Conservation (phyloP, 2,888 invertebrate genomes). For the Scaptomyza caliginosa region DNA sequence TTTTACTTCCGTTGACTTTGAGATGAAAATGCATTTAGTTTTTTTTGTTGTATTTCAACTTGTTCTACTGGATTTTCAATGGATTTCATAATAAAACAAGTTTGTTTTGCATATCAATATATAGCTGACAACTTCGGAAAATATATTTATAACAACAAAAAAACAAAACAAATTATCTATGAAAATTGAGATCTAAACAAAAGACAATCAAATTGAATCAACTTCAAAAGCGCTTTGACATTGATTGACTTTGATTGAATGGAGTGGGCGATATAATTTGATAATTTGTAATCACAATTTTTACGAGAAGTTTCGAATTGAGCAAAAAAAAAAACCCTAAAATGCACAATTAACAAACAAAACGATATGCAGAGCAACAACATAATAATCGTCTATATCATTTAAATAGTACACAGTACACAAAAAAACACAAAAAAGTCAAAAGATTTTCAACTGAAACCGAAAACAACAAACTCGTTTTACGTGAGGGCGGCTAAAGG, state of each 20-base stretch:
- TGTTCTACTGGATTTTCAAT: conserved; percentile 50
- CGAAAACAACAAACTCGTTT: conserved; percentile 64
- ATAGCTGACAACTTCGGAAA: too few relatives aligned
- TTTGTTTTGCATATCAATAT: neutral
- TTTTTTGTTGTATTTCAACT: conserved; percentile 54
- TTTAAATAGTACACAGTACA: conserved; percentile 66
- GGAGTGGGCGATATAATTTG: neutral
- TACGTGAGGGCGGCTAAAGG: conserved; percentile 5
- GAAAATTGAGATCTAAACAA: neutral
- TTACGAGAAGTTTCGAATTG: conserved; percentile 23
- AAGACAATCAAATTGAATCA: conserved; percentile 4
- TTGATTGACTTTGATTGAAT: conserved; percentile 21
- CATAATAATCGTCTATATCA: conserved; percentile 41
- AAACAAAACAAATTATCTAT: neutral
- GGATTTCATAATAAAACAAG: neutral
- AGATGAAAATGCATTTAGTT: conserved; percentile 39
- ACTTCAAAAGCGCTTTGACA: neutral
- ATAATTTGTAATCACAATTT: neutral
- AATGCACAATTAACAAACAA: conserved; percentile 25
- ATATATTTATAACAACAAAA: neutral
- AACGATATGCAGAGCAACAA: conserved; percentile 12
- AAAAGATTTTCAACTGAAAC: conserved; percentile 27
- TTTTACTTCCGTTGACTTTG: conserved; percentile 6
- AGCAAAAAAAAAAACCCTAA: conserved; percentile 25
- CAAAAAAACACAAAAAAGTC: conserved; percentile 24